These are phyloP conservation scores for Oryctolagus cuniculus DNA, from an alignment of 2,113 vertebrate genomes.

Conservation along the genomic window DNA sequence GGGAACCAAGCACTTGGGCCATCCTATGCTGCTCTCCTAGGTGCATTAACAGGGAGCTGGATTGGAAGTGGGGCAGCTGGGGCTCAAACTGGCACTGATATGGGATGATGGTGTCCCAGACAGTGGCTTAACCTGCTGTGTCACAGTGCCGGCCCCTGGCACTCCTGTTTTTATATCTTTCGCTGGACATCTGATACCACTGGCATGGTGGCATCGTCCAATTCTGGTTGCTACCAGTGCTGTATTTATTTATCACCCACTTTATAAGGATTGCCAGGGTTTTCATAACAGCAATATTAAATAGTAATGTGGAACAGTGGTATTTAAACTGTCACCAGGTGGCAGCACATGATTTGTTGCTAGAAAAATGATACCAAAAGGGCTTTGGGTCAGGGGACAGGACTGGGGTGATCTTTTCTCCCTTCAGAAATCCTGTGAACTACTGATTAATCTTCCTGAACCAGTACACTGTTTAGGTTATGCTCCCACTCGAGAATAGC, in stretches of 20 bases:
- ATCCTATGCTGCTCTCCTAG: too few relatives aligned
- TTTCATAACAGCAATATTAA: slow-evolving; percentile 44
- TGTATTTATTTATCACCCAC: slow-evolving; percentile 53
- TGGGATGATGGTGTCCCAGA: too few relatives aligned
- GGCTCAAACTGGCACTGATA: too few relatives aligned
- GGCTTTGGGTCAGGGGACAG: neutral
- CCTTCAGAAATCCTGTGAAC: slow-evolving; percentile 34
- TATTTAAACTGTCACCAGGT: slow-evolving; percentile 75
- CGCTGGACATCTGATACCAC: slow-evolving; percentile 29
- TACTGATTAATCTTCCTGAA: slow-evolving; percentile 41
- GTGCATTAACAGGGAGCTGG: too few relatives aligned
- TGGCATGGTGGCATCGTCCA: slow-evolving; percentile 3
- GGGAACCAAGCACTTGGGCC: too few relatives aligned
- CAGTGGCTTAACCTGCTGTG: too few relatives aligned
- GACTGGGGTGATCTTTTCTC: neutral
- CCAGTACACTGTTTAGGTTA: slow-evolving; percentile 13
- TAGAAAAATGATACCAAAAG: slow-evolving; percentile 17
- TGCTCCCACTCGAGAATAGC: neutral
- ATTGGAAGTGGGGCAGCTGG: too few relatives aligned
- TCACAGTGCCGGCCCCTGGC: too few relatives aligned
- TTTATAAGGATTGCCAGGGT: neutral
- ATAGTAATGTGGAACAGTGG: neutral
- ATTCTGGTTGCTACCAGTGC: slow-evolving; percentile 32
- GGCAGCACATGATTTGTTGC: slow-evolving; percentile 78
- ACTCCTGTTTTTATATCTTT: slow-evolving; percentile 3